Evolutionary conservation across 2,888 invertebrate species (phyloP), one percentile per base, ranked within the genome.

Genomic region (Eupithecia inturbata): DNA sequence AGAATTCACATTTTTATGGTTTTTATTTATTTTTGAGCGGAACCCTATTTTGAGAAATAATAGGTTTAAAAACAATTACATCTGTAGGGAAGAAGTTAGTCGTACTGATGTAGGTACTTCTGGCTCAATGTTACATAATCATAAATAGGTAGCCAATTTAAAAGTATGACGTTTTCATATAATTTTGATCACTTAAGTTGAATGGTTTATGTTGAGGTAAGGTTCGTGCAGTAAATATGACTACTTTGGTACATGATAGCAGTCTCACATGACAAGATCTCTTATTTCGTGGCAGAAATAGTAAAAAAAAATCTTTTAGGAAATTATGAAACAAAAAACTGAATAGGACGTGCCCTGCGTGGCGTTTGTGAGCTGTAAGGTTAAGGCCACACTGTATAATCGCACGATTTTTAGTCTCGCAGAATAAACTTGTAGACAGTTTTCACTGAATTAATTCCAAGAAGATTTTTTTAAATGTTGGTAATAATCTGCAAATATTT

Each of bases 181-280:
- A 62, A 62, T 31, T 62, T 31, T 31, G 31, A 62, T 4, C 53
- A 57, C 28, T 60, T 60, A 60, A 0, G 60, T 19, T 31, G 7
- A 62, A 16, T 31, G 28, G 7, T 31, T 57, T 26, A 57, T 26
- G 53, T 57, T 26, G 12, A 10, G 49, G 9, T 10, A n/a, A 12
- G 49, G 22, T 19, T 39, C 66, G 66, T 66, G 66, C 66, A 16
- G 66, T 66, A 66, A 66, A 39, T 39, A 64, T 66, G 39, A 26
- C 22, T 66, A 57, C 22, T 53, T 53, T 4, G 10, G 39, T 36
- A 22, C 26, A 22, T 66, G 22, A 66, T 31, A 31, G 16, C 19
- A 19, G 62, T 31, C 19, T 62, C 62, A 62, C 62, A 62, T 62
- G 62, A 62, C 31, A 31, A 62, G 28, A 19, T 9, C 31, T 62